Percentiles rank a stretch among this genome's conserved stretches.
Conservation (phyloP, 2,888 invertebrate genomes). For the Dasypogon diadema region DNA sequence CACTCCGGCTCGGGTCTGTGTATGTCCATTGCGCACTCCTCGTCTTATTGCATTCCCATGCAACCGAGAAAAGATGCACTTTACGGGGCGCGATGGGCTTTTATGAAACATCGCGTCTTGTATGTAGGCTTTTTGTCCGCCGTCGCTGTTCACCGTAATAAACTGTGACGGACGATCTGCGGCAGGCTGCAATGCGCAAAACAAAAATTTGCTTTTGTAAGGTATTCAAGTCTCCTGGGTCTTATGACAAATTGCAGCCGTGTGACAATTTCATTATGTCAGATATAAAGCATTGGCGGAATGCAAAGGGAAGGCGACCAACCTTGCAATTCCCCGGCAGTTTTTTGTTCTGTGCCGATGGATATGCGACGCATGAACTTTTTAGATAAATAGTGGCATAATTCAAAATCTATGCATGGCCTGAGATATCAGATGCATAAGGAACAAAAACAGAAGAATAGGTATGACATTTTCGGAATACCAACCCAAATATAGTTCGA, state of each 20-base stretch:
- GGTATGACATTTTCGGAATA: too few relatives aligned
- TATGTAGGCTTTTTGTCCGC: slow-evolving; percentile 10
- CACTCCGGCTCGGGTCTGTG: slow-evolving; percentile 58
- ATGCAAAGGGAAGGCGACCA: slow-evolving; percentile 9
- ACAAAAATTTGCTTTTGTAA: not conserved
- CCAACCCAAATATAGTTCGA: too few relatives aligned
- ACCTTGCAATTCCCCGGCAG: too few relatives aligned
- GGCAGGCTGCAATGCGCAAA: slow-evolving; percentile 5
- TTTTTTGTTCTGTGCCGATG: too few relatives aligned
- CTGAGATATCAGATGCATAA: too few relatives aligned
- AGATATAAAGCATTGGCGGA: slow-evolving; percentile 16
- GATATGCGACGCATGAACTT: too few relatives aligned
- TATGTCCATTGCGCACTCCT: slow-evolving; percentile 29
- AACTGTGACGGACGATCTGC: slow-evolving; percentile 14
- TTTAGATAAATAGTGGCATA: too few relatives aligned
- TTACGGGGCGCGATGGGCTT: slow-evolving; percentile 14
- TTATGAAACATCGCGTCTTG: slow-evolving; percentile 29
- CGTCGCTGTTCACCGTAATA: slow-evolving; percentile 6
- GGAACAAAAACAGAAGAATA: too few relatives aligned
- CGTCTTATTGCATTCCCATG: slow-evolving; percentile 16
- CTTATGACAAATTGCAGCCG: slow-evolving; percentile 43
- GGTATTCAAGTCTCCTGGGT: slow-evolving; percentile 23
- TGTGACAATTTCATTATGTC: slow-evolving; percentile 43
- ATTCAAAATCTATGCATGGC: too few relatives aligned
- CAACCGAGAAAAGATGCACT: slow-evolving; percentile 16